Evolutionary conservation across 2,888 invertebrate genomes (phyloP).

Genomic region (Lasioglossum morio): DNA sequence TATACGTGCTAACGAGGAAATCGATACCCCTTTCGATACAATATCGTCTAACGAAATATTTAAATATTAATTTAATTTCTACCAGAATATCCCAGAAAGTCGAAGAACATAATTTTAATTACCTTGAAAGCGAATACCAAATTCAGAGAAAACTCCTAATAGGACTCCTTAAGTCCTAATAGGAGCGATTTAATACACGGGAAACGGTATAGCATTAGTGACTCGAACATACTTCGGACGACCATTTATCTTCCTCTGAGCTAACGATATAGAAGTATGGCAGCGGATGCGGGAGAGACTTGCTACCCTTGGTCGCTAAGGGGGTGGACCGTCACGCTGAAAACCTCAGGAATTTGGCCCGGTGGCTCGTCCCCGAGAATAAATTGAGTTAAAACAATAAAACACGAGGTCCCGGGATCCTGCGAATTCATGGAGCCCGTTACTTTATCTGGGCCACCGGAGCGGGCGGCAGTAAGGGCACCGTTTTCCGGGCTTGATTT

Average conservation of each 20-base stretch:
- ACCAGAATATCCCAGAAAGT: not conserved
- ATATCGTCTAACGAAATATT: not conserved
- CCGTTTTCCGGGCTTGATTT: constrained; percentile 48
- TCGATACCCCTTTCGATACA: not conserved
- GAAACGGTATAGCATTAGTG: not conserved
- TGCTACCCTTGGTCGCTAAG: not conserved
- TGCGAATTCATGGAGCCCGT: constrained; percentile 28
- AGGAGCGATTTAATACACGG: not conserved
- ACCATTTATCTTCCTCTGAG: not conserved
- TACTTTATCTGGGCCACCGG: constrained; percentile 27
- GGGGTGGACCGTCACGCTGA: constrained; percentile 11
- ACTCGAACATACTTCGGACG: constrained; percentile 50
- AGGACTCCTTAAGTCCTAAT: not conserved
- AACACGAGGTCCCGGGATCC: constrained; percentile 29
- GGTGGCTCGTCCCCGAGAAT: constrained; percentile 14
- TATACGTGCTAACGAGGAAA: not conserved
- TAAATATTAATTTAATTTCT: not conserved
- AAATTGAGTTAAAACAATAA: constrained; percentile 52
- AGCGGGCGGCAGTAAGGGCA: constrained; percentile 16
- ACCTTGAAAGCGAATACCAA: not conserved
- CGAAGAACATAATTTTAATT: not conserved
- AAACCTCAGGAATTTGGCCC: constrained; percentile 21
- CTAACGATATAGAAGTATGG: not conserved
- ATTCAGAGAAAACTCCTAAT: not conserved
- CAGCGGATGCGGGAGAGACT: not conserved